Evolutionary conservation across 2,888 invertebrate species (phyloP).

Genomic region (Tortrix viridana): DNA sequence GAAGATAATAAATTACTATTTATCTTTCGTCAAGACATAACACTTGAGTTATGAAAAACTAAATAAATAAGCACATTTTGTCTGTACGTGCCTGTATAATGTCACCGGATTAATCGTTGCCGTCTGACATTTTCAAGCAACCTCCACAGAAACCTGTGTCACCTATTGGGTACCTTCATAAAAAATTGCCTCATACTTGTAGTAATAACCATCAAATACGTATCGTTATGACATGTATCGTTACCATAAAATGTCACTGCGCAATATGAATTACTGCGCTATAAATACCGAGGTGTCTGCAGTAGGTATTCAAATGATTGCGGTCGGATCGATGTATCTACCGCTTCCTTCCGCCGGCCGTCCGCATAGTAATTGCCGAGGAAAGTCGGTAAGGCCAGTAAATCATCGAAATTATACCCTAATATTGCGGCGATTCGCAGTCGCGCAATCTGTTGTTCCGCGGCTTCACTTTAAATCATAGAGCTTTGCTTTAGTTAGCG

Average conservation of each 20-base stretch:
- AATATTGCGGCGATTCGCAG: slow-evolving; percentile 71
- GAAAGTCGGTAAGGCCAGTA: slow-evolving; percentile 69
- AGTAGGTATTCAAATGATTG: slow-evolving; percentile 79
- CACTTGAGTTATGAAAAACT: no score
- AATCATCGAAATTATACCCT: slow-evolving; percentile 83
- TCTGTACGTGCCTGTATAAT: no score
- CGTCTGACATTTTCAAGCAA: no score
- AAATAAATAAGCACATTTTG: no score
- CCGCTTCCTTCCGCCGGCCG: slow-evolving; percentile 78
- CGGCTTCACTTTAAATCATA: slow-evolving; percentile 64
- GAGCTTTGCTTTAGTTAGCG: slow-evolving; percentile 65
- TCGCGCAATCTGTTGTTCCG: slow-evolving; percentile 71
- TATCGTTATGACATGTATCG: slow-evolving; percentile 52
- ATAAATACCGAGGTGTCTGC: slow-evolving; percentile 75
- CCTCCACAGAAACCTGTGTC: slow-evolving; percentile 19
- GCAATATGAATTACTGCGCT: slow-evolving; percentile 72
- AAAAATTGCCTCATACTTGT: slow-evolving; percentile 57
- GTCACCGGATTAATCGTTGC: no score
- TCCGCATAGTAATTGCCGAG: slow-evolving; percentile 78
- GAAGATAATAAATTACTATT: no score
- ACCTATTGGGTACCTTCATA: slow-evolving; percentile 54
- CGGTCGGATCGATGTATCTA: slow-evolving; percentile 73
- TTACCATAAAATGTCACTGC: slow-evolving; percentile 74
- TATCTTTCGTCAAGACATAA: no score
- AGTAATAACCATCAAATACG: slow-evolving; percentile 61